Evolutionary conservation across 2,797 vertebrate genomes (phyloP), one percentile per base, ranked within the genome.

Genomic region (Poeciliopsis presidionis): DNA sequence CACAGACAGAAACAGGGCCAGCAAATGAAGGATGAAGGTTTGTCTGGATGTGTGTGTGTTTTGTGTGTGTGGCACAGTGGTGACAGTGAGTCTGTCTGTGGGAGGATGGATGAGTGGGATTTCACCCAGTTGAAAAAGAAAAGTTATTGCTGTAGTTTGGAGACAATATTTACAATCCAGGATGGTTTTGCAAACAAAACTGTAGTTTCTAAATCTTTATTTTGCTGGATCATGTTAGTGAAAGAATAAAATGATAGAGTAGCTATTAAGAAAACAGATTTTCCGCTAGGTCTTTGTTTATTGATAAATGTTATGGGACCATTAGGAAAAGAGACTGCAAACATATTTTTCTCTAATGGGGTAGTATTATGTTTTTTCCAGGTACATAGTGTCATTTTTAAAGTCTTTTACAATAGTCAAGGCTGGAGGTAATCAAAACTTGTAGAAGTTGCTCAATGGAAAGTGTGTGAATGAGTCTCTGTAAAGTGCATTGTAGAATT

Each of bases 11-110:
- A 59, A 88, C 49, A 1, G 22, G 49, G 83, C 39, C 77, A 78
- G 83, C 51, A 84, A 88, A 90, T 91, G 88, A 91, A 78, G 82
- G 87, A 90, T 90, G 89, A 90, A 84, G 88, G 89, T 80, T 87
- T 75, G 67, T 86, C 81, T 85, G 18, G 57, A 49, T 59, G 55
- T 75, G 2, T 65, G 18, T 72, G 72, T 76, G n/a, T n/a, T n/a
- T 79, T 78, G 55, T 69, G 57, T 82, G 65, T 70, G 74, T 61
- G 76, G 65, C 18, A 41, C 22, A 43, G 28, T 3, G 63, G 45
- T 77, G 82, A 85, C 72, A 76, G 75, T 55, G 41, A 67, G 59
- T 57, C 30, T 79, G 77, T 73, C 57, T 51, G 89, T 84, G 82
- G 49, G 87, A 78, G 81, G 82, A 81, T 22, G 79, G 87, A 79